Evolutionary conservation across 1,140 invertebrate species (phyloP).

Genomic region (Temnothorax curvispinosus): DNA sequence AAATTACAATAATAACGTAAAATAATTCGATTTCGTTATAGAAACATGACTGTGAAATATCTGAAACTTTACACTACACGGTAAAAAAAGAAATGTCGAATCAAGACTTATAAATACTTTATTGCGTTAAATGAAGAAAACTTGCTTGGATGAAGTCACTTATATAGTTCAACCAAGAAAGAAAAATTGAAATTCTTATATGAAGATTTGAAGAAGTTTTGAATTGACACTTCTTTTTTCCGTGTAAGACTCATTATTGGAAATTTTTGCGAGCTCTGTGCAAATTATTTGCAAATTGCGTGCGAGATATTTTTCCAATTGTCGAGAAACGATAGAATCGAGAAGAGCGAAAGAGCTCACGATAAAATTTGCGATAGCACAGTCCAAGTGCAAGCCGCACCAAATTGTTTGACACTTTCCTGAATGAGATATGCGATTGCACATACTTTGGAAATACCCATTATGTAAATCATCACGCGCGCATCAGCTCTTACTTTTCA

Average conservation of each 20-base stretch:
- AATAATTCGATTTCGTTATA: not conserved
- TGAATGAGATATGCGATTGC: not conserved
- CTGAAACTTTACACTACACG: not conserved
- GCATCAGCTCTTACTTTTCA: not conserved
- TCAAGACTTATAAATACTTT: too few species aligned
- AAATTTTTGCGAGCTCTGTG: not conserved
- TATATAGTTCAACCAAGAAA: too few species aligned
- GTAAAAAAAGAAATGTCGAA: too few species aligned
- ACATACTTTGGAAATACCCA: not conserved
- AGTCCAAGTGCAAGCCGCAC: not conserved
- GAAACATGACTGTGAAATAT: not conserved
- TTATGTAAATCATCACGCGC: not conserved
- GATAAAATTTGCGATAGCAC: not conserved
- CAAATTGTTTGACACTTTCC: not conserved
- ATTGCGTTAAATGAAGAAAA: too few species aligned
- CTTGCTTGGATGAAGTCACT: too few species aligned
- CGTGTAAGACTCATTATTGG: not conserved
- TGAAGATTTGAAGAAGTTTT: too few species aligned
- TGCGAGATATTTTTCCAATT: too few species aligned
- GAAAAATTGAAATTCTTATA: too few species aligned
- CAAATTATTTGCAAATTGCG: too few species aligned
- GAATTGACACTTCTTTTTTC: too few species aligned
- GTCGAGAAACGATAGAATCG: not conserved
- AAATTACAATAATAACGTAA: too few species aligned
- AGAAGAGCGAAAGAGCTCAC: not conserved